Base-by-base conservation (phyloP, 2,113 vertebrate species). In the Xiphophorus couchianus region DNA sequence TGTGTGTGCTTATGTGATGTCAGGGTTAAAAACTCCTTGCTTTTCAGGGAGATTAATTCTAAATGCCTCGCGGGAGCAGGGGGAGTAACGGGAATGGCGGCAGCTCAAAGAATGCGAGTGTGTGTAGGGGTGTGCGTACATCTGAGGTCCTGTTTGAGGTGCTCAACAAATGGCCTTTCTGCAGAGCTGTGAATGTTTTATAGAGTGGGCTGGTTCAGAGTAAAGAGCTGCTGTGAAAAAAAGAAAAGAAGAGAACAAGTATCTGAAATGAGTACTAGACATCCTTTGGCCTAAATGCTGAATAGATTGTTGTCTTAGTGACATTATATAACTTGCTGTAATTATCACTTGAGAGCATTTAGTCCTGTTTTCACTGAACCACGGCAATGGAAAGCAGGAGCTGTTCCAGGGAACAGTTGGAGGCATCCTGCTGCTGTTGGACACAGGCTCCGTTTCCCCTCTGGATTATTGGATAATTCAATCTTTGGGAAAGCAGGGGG, bases 311-410 rank as follows among this genome's bases (percentile, higher is more conserved):
- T 81, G 80, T 86, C 74, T 69, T 80, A 78, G 67, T 76, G 90
- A 93, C 88, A 91, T 92, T 90, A 91, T 71, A 88, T 86, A 84
- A 81, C 87, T 87, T 89, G 88, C 81, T 89, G 86, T 90, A 89
- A 93, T 92, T 85, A 90, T 93, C 82, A 79, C 86, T 92, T 84
- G 73, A 84, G 90, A 90, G 90, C 74, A 61, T 91, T 91, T 88
- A 84, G 86, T 90, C 84, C 82, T 93, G 90, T 91, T 93, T 92
- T 92, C 89, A 88, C 89, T 88, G 80, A 93, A 85, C 73, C 88
- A 73, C 84, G 81, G 88, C 78, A 87, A 89, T 88, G 91, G 91
- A 94, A 94, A 94, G 78, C 83, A 85, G 89, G 90, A 92, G 67
- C 73, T 15, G 66, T 71, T 94, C 91, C 90, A 94, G 87, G 85